These are phyloP conservation scores for Nomada fabriciana DNA, from an alignment of 2,888 invertebrate genomes.

Conservation along the genomic window DNA sequence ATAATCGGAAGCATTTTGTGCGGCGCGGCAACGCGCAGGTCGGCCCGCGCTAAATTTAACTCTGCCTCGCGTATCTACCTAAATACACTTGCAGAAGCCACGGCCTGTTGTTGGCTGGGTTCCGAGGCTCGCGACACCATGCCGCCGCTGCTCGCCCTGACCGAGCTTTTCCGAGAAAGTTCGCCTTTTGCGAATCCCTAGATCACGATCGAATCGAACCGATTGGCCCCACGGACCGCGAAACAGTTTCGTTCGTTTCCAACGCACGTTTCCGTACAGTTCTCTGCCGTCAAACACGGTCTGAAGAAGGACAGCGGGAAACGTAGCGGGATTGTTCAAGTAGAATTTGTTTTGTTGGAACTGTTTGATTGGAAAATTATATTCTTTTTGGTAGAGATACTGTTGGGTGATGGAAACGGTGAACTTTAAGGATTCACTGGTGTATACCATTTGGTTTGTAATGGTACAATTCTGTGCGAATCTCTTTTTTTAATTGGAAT, in stretches of 20 bases:
- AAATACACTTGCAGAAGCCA: constrained; percentile 80
- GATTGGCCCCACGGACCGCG: background rate
- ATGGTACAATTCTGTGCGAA: too few relatives aligned
- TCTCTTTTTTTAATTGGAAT: too few relatives aligned
- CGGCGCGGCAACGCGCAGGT: constrained; percentile 77
- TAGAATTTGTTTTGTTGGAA: too few relatives aligned
- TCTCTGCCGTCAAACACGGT: too few relatives aligned
- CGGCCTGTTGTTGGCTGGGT: constrained; percentile 78
- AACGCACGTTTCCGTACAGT: too few relatives aligned
- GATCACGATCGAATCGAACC: background rate
- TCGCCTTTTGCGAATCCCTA: constrained; percentile 16
- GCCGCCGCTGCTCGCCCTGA: constrained; percentile 58
- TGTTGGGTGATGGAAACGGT: too few relatives aligned
- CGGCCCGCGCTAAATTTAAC: constrained; percentile 80
- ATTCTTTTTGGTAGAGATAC: too few relatives aligned
- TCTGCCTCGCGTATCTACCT: constrained; percentile 78
- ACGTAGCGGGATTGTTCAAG: too few relatives aligned
- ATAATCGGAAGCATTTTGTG: constrained; percentile 81
- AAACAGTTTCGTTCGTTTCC: background rate
- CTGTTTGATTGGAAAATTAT: too few relatives aligned
- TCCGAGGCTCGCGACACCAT: constrained; percentile 68
- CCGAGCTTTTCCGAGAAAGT: constrained; percentile 61
- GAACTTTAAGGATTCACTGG: too few relatives aligned
- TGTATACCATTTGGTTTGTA: too few relatives aligned
- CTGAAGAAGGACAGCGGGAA: too few relatives aligned